Evolutionary conservation across 2,888 invertebrate species (phyloP).

Genomic region (Sarcophaga carnaria): DNA sequence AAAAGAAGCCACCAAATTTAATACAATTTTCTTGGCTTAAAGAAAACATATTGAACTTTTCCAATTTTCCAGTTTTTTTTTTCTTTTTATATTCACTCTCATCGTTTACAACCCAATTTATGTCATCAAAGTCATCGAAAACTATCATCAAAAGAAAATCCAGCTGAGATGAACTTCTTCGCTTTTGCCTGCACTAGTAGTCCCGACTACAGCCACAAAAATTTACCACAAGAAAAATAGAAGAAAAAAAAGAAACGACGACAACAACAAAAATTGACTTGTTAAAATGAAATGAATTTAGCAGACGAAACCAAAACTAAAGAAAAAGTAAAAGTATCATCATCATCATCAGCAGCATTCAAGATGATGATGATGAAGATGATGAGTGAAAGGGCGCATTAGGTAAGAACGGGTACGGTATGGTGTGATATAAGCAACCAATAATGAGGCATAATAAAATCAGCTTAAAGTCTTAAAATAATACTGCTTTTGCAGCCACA

Average conservation of each 20-base stretch:
- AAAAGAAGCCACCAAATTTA: too few relatives aligned
- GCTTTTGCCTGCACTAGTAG: neutral
- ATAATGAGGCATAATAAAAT: conserved; percentile 80
- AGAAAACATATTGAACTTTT: neutral
- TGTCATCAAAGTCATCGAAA: conserved; percentile 51
- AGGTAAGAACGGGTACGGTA: conserved; percentile 17
- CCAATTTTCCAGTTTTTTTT: neutral
- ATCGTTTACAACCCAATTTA: neutral
- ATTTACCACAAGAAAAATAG: neutral
- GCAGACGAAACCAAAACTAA: conserved; percentile 42
- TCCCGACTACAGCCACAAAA: neutral
- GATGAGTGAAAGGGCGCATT: too few relatives aligned
- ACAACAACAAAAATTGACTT: conserved; percentile 54
- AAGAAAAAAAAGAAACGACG: neutral
- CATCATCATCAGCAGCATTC: neutral
- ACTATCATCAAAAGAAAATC: conserved; percentile 56
- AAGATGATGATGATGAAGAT: too few relatives aligned
- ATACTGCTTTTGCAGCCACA: conserved; percentile 52
- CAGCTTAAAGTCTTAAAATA: conserved; percentile 79
- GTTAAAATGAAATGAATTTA: conserved; percentile 62
- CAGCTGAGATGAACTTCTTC: conserved; percentile 39
- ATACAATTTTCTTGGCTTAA: neutral
- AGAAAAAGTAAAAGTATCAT: conserved; percentile 65
- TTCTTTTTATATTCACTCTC: too few relatives aligned
- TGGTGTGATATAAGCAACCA: conserved; percentile 68